Percentiles rank a stretch among this genome's conserved stretches.
Conservation (phyloP, 2,797 vertebrate genomes). For the Oreortyx pictus region DNA sequence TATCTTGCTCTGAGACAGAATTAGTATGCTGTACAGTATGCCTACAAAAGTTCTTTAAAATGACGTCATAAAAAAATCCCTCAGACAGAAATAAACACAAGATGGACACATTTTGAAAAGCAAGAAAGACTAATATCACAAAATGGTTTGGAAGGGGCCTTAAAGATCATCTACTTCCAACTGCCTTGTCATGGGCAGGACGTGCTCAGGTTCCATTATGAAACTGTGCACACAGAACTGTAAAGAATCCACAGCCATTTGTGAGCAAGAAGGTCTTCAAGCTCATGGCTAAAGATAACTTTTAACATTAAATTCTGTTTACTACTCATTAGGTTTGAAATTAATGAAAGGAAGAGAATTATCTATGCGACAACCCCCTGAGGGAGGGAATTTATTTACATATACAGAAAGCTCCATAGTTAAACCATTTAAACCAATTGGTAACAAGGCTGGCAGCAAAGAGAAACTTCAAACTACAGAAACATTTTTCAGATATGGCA, state of each 20-base stretch:
- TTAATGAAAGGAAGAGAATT: not conserved
- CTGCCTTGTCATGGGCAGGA: not conserved
- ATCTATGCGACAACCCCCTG: not conserved
- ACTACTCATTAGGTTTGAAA: not conserved
- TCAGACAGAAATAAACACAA: not conserved
- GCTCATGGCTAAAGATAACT: not conserved
- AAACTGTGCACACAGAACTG: not conserved
- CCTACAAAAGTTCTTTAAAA: not conserved
- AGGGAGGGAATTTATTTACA: not conserved
- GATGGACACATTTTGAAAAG: not conserved
- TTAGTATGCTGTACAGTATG: not conserved
- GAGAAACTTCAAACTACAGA: not conserved
- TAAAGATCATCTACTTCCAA: not conserved
- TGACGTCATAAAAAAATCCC: not conserved
- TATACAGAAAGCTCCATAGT: not conserved
- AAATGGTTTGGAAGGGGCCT: not conserved
- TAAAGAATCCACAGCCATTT: not conserved
- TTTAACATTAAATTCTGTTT: accelerated
- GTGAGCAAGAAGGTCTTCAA: not conserved
- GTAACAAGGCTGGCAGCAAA: not conserved
- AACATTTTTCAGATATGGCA: not conserved
- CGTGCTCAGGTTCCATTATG: not conserved
- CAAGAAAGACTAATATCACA: not conserved
- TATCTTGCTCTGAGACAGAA: not conserved
- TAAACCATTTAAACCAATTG: not conserved